Percentiles rank a stretch among this genome's conserved stretches.
Conservation (phyloP, 1,140 invertebrate genomes). For the Drosophila parvula region DNA sequence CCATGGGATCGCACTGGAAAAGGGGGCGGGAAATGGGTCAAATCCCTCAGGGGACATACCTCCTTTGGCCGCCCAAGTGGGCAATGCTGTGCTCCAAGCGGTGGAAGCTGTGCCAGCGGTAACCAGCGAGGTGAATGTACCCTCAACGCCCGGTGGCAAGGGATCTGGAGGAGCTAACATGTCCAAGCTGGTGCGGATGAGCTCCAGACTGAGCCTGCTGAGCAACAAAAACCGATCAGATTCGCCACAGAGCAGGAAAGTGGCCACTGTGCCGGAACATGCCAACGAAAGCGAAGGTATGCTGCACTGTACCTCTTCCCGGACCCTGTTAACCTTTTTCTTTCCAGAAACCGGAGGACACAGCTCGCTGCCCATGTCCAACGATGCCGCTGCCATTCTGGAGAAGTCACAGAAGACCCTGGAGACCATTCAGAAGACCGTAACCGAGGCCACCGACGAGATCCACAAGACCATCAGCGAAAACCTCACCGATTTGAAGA, state of each 20-base stretch:
- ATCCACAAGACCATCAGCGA: conserved; percentile 80
- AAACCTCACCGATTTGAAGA: conserved; percentile 76
- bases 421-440: conserved; percentile 74
- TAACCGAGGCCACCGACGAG: conserved; percentile 74
- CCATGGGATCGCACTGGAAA: conserved; percentile 31
- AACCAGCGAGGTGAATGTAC: conserved; percentile 49
- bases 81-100: conserved; percentile 60
- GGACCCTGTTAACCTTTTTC: background rate
- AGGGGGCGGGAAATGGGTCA: conserved; percentile 3
- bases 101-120: conserved; percentile 68
- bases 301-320: background rate
- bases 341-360: conserved; percentile 18
- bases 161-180: conserved; percentile 49
- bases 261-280: conserved; percentile 53
- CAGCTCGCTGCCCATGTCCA: conserved; percentile 18
- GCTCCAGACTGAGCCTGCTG: conserved; percentile 62
- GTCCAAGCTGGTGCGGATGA: conserved; percentile 66
- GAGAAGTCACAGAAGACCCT: conserved; percentile 73
- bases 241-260: conserved; percentile 64
- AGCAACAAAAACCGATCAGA: conserved; percentile 66
- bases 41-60: conserved; percentile 25
- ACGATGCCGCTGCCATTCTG: conserved; percentile 68
- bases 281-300: conserved; percentile 51
- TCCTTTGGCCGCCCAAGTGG: conserved; percentile 68
- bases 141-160: conserved; percentile 40